Conservation (phyloP, 2,113 vertebrate species). For the Ammodytes marinus region DNA sequence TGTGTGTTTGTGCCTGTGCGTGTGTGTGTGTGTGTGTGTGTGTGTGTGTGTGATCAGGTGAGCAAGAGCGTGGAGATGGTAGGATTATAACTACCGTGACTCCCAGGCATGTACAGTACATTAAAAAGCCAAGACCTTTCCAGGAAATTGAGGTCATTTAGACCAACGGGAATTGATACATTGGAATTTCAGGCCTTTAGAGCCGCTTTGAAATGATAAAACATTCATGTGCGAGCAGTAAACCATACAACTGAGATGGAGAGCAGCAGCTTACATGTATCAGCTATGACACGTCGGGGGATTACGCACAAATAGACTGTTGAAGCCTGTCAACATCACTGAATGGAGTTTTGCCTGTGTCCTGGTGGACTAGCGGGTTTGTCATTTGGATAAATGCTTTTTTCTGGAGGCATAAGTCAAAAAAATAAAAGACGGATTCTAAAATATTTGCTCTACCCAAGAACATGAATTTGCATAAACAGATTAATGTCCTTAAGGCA, state of each 20-base stretch:
- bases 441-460: neutral
- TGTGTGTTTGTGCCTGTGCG: neutral
- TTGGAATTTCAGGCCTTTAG: conserved; percentile 19
- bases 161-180: conserved; percentile 25
- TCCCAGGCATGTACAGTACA: conserved; percentile 26
- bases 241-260: conserved; percentile 31
- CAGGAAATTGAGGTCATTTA: conserved; percentile 30
- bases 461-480: neutral
- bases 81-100: conserved; percentile 16
- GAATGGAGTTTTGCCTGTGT: conserved; percentile 7
- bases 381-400: conserved; percentile 32
- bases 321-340: conserved; percentile 34
- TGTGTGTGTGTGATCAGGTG: neutral
- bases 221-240: conserved; percentile 45
- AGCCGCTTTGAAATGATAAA: conserved; percentile 52
- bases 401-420: neutral
- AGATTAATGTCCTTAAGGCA: neutral
- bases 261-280: conserved; percentile 42
- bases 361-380: conserved; percentile 13
- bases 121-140: conserved; percentile 24
- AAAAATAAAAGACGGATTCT: neutral
- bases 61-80: neutral
- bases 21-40: neutral
- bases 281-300: conserved; percentile 53
- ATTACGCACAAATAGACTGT: conserved; percentile 46